Percentiles rank a stretch among this genome's conserved stretches.
phyloP scores from a whole-genome alignment of 1,140 invertebrate species.

The Anagrus nilaparvatae region DNA sequence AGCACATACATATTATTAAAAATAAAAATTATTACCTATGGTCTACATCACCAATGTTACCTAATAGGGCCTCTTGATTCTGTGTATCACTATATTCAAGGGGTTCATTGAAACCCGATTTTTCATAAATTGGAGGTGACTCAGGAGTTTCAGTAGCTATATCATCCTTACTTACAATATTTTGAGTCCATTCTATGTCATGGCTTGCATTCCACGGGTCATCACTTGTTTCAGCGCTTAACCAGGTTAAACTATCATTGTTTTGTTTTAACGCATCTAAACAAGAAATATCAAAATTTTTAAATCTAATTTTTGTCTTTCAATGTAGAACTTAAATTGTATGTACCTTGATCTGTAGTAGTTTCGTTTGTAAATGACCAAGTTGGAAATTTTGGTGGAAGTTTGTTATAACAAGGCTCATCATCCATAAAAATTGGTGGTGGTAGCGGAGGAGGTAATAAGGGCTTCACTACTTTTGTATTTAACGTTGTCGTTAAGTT shows the following conservation, averaged over 20 bases:
- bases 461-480: constrained; percentile 30
- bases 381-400: constrained; percentile 43
- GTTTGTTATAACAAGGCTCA: constrained; percentile 39
- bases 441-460: constrained; percentile 50
- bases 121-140: constrained; percentile 56
- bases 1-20: too few relatives aligned
- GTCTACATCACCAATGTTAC: constrained; percentile 48
- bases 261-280: constrained; percentile 24
- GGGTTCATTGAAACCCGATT: constrained; percentile 41
- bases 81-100: constrained; percentile 49
- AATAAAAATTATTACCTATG: constrained; percentile 34
- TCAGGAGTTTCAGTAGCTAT: constrained; percentile 47
- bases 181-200: constrained; percentile 29
- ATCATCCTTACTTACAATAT: constrained; percentile 25
- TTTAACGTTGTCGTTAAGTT: too few relatives aligned
- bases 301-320: neutral
- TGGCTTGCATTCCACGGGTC: constrained; percentile 33
- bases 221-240: constrained; percentile 26
- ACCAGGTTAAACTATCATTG: constrained; percentile 30
- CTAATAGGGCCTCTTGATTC: constrained; percentile 33
- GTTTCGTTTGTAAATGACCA: constrained; percentile 37
- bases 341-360: constrained; percentile 30
- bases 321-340: neutral
- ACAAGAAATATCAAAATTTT: constrained; percentile 3
- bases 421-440: constrained; percentile 44